A percentile compares a stretch with the other conserved stretches of the same genome.
These are phyloP conservation scores for Nemapogon koenigi DNA, from an alignment of 2,888 invertebrate species.

Conservation along the genomic window DNA sequence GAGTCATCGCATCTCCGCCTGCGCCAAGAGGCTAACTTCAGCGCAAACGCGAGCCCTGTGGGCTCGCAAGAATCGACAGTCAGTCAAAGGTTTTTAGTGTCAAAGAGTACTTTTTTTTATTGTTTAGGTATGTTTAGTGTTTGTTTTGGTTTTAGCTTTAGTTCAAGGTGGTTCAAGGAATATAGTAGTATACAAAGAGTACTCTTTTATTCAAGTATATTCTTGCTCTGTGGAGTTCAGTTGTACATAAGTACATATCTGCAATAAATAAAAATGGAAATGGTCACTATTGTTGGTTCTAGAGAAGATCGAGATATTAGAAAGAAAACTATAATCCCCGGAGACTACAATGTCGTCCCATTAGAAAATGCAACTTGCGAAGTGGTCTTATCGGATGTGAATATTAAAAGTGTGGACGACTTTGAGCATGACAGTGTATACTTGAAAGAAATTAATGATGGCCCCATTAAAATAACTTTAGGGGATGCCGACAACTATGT, in stretches of 20 bases:
- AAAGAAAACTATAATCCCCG: conserved; percentile 39
- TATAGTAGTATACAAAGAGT: no score
- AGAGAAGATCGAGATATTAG: conserved; percentile 42
- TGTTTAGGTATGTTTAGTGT: no score
- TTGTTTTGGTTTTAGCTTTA: no score
- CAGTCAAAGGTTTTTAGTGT: no score
- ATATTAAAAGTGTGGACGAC: conserved; percentile 27
- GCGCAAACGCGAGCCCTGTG: no score
- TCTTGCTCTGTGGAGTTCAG: neutral
- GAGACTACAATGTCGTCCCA: conserved; percentile 44
- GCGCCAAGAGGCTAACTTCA: no score
- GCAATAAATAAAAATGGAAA: conserved; percentile 1
- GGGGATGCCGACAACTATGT: conserved; percentile 53
- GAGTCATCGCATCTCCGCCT: no score
- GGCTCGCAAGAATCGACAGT: no score
- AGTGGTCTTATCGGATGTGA: conserved; percentile 34
- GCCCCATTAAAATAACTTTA: conserved; percentile 22
- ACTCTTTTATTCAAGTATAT: no score
- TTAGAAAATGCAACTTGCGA: conserved; percentile 52
- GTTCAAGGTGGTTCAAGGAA: no score
- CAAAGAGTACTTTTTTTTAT: no score
- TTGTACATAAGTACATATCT: neutral
- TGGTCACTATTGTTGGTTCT: conserved; percentile 29
- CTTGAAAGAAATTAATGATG: neutral
- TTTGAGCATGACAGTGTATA: conserved; percentile 26